A percentile compares a stretch with the other conserved stretches of the same genome.
Evolutionary conservation across 2,113 vertebrate species (phyloP).

Genomic region (Nothocercus julius): DNA sequence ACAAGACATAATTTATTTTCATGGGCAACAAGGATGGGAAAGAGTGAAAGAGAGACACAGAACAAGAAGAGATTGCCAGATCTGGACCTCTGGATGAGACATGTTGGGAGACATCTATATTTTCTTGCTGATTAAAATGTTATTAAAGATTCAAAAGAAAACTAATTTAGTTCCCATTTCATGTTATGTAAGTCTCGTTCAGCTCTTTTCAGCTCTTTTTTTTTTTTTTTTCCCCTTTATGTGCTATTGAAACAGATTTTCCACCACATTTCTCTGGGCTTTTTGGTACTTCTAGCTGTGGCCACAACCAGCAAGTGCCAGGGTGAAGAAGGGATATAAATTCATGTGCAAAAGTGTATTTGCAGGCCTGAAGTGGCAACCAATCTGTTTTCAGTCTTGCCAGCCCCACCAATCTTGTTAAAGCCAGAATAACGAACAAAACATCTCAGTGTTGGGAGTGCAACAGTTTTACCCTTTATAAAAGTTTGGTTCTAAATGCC

Average conservation of each 20-base stretch:
- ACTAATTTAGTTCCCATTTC: background rate
- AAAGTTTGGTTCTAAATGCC: background rate
- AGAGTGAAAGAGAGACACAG: background rate
- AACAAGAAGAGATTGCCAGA: background rate
- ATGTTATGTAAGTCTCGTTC: background rate
- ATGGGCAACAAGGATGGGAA: background rate
- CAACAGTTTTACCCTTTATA: background rate
- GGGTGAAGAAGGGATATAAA: background rate
- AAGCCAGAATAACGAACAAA: background rate
- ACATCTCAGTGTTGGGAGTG: background rate
- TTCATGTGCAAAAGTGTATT: background rate
- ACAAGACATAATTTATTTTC: background rate
- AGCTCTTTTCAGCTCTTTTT: background rate
- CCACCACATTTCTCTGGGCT: background rate
- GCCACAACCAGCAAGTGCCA: background rate
- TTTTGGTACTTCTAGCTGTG: background rate
- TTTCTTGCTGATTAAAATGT: background rate
- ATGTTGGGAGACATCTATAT: background rate
- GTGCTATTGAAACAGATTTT: background rate
- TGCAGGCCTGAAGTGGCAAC: background rate
- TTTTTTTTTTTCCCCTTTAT: background rate
- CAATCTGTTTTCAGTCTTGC: background rate
- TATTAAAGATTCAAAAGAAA: background rate
- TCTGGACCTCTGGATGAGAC: background rate
- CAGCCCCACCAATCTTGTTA: background rate